These are phyloP conservation scores for Carcina quercana DNA, from an alignment of 2,888 invertebrate species.

Conservation along the genomic window DNA sequence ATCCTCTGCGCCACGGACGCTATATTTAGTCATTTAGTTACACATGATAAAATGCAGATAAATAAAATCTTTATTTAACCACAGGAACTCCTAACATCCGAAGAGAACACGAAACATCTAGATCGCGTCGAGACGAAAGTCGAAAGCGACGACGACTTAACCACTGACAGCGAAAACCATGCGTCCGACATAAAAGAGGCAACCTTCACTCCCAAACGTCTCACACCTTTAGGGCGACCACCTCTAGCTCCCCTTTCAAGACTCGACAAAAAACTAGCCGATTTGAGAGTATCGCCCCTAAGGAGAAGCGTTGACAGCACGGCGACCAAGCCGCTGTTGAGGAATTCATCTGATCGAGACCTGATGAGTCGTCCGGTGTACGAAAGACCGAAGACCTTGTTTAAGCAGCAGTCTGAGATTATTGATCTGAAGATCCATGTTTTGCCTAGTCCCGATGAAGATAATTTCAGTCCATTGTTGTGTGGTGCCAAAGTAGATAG, in stretches of 20 bases:
- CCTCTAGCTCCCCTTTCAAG: constrained; percentile 49
- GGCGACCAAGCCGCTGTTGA: constrained; percentile 42
- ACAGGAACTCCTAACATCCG: constrained; percentile 66
- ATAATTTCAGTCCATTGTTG: constrained; percentile 46
- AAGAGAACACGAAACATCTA: constrained; percentile 65
- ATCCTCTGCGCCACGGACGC: too few relatives aligned
- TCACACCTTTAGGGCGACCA: constrained; percentile 52
- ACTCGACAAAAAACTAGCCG: constrained; percentile 51
- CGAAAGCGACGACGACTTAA: constrained; percentile 66
- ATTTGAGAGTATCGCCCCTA: constrained; percentile 54
- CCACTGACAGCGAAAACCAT: constrained; percentile 61
- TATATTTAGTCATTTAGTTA: too few relatives aligned
- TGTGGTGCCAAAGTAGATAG: constrained; percentile 45
- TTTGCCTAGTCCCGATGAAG: constrained; percentile 49
- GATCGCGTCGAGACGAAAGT: constrained; percentile 67
- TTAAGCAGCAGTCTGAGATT: constrained; percentile 62
- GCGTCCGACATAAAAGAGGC: constrained; percentile 47
- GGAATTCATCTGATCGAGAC: constrained; percentile 50
- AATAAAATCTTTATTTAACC: too few relatives aligned
- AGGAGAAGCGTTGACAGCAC: constrained; percentile 48
- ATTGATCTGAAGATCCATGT: constrained; percentile 66
- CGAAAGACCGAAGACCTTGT: constrained; percentile 55
- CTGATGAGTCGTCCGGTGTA: constrained; percentile 38
- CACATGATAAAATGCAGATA: not conserved
- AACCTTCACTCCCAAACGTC: constrained; percentile 29